A percentile compares a stretch with the other conserved stretches of the same genome.
Evolutionary conservation across 2,888 invertebrate genomes (phyloP).

Genomic region (Troides oblongomaculatus): DNA sequence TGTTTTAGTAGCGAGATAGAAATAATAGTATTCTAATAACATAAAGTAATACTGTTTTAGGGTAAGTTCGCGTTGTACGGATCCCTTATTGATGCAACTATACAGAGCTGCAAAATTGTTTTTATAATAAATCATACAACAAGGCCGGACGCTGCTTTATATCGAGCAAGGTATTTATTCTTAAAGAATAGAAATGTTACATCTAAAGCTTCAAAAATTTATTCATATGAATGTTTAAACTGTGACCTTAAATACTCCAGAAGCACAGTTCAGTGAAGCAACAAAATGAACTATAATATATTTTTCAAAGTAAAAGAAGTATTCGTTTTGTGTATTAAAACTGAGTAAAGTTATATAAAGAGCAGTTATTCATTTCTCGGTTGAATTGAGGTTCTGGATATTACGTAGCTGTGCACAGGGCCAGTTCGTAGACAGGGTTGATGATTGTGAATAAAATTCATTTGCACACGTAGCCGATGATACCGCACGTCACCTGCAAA

Average conservation of each 20-base stretch:
- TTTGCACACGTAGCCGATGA: conserved; percentile 40
- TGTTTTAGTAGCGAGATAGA: too few species aligned
- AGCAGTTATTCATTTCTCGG: conserved; percentile 3
- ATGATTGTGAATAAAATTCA: conserved; percentile 41
- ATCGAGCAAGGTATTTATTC: neutral
- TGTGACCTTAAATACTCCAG: neutral
- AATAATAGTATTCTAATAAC: too few species aligned
- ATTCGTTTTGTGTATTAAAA: neutral
- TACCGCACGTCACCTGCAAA: conserved; percentile 46
- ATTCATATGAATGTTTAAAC: neutral
- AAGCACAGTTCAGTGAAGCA: neutral
- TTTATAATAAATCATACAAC: too few species aligned
- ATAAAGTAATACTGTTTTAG: too few species aligned
- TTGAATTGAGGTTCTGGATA: neutral
- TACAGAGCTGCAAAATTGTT: too few species aligned
- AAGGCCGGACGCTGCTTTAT: neutral
- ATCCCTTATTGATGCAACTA: too few species aligned
- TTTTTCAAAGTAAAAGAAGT: neutral
- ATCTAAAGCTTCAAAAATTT: too few species aligned
- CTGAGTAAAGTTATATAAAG: neutral
- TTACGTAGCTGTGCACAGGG: neutral
- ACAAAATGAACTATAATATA: neutral
- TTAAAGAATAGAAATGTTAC: too few species aligned
- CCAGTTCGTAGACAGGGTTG: conserved; percentile 9
- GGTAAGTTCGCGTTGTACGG: too few species aligned